Evolutionary conservation across 2,113 vertebrate genomes (phyloP).

Genomic region (Felis catus): F.catus_Fca126_mat1.0 CM031427.1:37686501-37687000

Average conservation of each 20-base stretch:
- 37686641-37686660: not conserved
- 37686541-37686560: not conserved
- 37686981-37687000: not conserved
- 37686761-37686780: not conserved
- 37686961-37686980: too few species aligned
- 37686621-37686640: not conserved
- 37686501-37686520: too few species aligned
- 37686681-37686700: not conserved
- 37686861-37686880: too few species aligned
- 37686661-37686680: not conserved
- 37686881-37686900: too few species aligned
- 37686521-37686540: not conserved
- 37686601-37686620: not conserved
- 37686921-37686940: too few species aligned
- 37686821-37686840: too few species aligned
- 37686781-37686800: not conserved
- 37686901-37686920: too few species aligned
- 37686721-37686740: not conserved
- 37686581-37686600: not conserved
- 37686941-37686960: too few species aligned
- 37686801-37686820: too few species aligned
- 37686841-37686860: too few species aligned
- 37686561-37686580: not conserved
- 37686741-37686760: not conserved
- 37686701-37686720: not conserved